Conservation (phyloP, 2,888 invertebrate species). For the Philonicus albiceps region DNA sequence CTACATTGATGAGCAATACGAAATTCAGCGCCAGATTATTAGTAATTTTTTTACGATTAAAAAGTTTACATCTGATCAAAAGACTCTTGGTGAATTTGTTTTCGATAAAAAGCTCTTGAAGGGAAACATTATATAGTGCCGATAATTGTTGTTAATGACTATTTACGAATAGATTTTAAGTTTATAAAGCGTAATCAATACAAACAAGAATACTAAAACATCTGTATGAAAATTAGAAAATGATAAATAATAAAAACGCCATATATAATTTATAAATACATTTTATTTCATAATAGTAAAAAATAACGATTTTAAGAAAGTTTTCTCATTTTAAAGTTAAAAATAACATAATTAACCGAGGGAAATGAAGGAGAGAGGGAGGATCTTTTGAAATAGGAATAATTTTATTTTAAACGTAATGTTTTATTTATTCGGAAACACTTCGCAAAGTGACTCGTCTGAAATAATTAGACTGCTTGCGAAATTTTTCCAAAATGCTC, state of each 20-base stretch:
- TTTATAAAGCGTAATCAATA: too few species aligned
- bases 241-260: not conserved
- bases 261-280: conserved; percentile 27
- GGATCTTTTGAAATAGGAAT: not conserved
- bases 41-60: not conserved
- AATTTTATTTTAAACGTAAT: not conserved
- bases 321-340: conserved; percentile 7
- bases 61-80: not conserved
- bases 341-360: conserved; percentile 15
- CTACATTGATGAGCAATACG: not conserved
- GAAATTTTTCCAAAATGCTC: conserved; percentile 35
- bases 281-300: conserved; percentile 31
- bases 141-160: too few species aligned
- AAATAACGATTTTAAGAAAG: conserved; percentile 29
- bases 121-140: too few species aligned
- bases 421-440: conserved; percentile 17
- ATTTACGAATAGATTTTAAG: too few species aligned
- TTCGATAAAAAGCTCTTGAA: not conserved
- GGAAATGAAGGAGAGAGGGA: not conserved
- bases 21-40: not conserved
- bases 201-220: too few species aligned
- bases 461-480: conserved; percentile 34
- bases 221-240: too few species aligned
- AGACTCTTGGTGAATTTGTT: not conserved
- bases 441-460: conserved; percentile 36